These are phyloP conservation scores for Peromyscus aztecus DNA, from an alignment of 2,797 vertebrate species.

Conservation along the genomic window DNA sequence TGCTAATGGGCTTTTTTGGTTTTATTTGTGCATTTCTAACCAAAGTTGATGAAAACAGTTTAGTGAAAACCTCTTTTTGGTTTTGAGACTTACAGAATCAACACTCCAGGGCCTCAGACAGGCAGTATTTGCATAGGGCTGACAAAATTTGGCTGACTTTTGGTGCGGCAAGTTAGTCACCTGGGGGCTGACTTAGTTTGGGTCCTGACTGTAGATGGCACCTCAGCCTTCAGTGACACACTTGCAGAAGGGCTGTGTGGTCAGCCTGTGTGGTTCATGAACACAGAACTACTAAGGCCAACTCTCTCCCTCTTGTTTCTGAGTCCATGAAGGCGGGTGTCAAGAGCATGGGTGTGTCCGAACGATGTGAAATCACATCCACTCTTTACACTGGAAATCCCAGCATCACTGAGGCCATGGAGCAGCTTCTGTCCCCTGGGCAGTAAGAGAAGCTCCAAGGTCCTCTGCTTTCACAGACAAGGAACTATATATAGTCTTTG, in stretches of 20 bases:
- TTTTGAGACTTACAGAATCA: neutral
- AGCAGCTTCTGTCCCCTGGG: neutral
- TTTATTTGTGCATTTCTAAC: conserved; percentile 30
- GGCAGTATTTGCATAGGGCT: neutral
- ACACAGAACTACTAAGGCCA: neutral
- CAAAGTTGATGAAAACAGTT: conserved; percentile 3
- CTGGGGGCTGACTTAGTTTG: neutral
- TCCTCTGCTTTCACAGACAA: neutral
- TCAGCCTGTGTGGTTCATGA: neutral
- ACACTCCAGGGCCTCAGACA: neutral
- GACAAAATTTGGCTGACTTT: neutral
- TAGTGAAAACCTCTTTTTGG: neutral
- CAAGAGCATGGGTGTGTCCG: neutral
- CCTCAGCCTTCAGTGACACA: neutral
- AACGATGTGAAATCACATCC: neutral
- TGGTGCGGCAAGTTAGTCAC: conserved; percentile 29
- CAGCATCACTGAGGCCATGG: neutral
- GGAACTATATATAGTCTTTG: neutral
- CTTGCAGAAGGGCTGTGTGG: neutral
- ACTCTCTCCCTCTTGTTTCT: neutral
- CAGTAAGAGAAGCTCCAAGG: neutral
- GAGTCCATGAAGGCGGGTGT: neutral
- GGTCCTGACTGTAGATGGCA: neutral
- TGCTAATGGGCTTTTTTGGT: neutral
- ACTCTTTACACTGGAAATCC: neutral